Evolutionary conservation across 2,888 invertebrate genomes (phyloP).

Genomic region (Merodon equestris): DNA sequence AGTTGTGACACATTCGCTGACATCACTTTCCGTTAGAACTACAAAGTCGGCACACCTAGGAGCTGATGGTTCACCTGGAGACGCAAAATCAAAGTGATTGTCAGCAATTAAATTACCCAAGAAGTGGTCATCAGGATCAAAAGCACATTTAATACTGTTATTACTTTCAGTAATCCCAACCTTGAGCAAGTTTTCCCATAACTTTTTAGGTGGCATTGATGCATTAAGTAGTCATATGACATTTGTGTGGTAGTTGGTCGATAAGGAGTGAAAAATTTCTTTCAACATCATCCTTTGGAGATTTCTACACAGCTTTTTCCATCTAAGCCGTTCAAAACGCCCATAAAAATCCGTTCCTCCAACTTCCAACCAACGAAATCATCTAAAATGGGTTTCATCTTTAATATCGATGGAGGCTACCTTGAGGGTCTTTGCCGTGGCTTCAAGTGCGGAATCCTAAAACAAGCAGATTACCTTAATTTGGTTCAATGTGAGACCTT

Average conservation of each 20-base stretch:
- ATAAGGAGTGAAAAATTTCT: constrained; percentile 66
- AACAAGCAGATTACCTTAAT: constrained; percentile 97
- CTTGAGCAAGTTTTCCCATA: too few relatives aligned
- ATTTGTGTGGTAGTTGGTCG: constrained; percentile 69
- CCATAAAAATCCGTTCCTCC: constrained; percentile 16
- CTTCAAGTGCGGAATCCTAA: constrained; percentile 98
- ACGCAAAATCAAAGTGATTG: too few relatives aligned
- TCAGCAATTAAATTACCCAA: too few relatives aligned
- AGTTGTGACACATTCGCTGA: too few relatives aligned
- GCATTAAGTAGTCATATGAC: constrained; percentile 71
- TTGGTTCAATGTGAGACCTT: constrained; percentile 99
- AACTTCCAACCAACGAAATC: constrained; percentile 17
- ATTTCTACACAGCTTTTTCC: constrained; percentile 36
- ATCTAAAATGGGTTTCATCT: constrained; percentile 92
- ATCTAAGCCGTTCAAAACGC: constrained; percentile 15
- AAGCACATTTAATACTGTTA: too few relatives aligned
- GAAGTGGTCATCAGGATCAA: too few relatives aligned
- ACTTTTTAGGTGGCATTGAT: too few relatives aligned
- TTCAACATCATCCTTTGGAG: constrained; percentile 42
- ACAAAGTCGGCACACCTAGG: too few relatives aligned
- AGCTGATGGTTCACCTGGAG: too few relatives aligned
- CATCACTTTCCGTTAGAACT: too few relatives aligned
- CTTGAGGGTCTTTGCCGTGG: constrained; percentile 98
- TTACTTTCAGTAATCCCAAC: too few relatives aligned
- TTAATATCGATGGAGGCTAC: constrained; percentile 99